These are phyloP conservation scores for Pachycephala philippinensis DNA, from an alignment of 2,113 vertebrate genomes.

Conservation along the genomic window DNA sequence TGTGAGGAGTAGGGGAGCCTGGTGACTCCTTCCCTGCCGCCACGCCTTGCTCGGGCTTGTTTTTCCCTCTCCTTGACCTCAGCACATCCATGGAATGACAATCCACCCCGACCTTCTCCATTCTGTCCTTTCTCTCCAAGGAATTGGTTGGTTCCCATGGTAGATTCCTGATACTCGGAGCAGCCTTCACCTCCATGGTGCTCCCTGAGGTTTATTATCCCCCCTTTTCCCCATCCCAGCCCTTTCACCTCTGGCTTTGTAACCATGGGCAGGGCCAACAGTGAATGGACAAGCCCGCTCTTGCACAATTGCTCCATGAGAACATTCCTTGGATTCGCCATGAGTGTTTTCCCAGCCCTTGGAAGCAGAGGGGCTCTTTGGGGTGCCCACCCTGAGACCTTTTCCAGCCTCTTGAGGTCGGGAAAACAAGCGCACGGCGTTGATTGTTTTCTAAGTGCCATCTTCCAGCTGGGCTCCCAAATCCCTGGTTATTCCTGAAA, in stretches of 20 bases:
- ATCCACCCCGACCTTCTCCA: background rate
- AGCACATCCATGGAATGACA: background rate
- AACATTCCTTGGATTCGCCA: background rate
- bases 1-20: background rate
- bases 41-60: background rate
- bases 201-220: background rate
- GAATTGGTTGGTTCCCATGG: background rate
- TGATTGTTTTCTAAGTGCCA: background rate
- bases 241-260: background rate
- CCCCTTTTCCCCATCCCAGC: background rate
- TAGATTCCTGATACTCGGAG: background rate
- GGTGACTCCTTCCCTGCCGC: background rate
- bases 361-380: background rate
- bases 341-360: background rate
- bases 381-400: background rate
- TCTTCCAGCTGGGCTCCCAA: background rate
- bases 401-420: fast-evolving
- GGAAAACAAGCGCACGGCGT: fast-evolving
- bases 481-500: background rate
- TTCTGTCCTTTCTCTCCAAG: background rate
- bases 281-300: conserved; percentile 1
- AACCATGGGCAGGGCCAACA: background rate
- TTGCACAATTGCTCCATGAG: background rate
- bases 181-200: background rate
- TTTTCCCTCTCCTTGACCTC: conserved; percentile 14